Percentiles rank a stretch among this genome's conserved stretches.
These are phyloP conservation scores for Andrena bucephala DNA, from an alignment of 2,888 invertebrate genomes.

Conservation along the genomic window DNA sequence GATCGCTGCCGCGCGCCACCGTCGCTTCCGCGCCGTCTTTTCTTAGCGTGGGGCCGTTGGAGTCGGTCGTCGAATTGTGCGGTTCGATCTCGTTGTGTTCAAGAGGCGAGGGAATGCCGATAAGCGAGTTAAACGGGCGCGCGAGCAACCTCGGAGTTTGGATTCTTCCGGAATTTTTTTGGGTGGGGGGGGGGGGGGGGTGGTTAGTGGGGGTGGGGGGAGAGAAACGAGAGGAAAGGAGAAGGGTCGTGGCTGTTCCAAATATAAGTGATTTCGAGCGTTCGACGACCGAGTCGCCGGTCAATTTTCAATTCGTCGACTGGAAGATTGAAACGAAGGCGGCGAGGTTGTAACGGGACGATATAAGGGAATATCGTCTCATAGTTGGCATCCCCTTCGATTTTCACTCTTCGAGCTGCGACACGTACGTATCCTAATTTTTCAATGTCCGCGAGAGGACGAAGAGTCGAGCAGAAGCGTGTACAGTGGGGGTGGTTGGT, in stretches of 20 bases:
- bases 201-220: too few relatives aligned
- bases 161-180: neutral
- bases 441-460: conserved; percentile 73
- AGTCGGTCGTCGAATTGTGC: conserved; percentile 60
- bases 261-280: conserved; percentile 1
- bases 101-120: neutral
- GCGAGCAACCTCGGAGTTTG: neutral
- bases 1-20: conserved; percentile 72
- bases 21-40: conserved; percentile 69
- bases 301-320: conserved; percentile 70
- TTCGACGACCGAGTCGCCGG: conserved; percentile 66
- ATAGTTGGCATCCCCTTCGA: conserved; percentile 3
- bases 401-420: conserved; percentile 58
- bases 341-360: conserved; percentile 1
- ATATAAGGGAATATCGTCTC: neutral
- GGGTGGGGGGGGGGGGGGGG: too few relatives aligned
- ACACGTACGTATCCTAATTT: conserved; percentile 73
- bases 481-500: conserved; percentile 76
- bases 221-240: neutral
- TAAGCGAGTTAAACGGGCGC: neutral
- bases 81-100: conserved; percentile 7
- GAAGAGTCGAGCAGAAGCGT: conserved; percentile 70
- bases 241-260: neutral
- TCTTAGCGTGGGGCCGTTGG: conserved; percentile 59
- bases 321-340: conserved; percentile 63